Evolutionary conservation across 2,797 vertebrate genomes (phyloP), one percentile per base, ranked within the genome.

Genomic region (Neopelma chrysocephalum): DNA sequence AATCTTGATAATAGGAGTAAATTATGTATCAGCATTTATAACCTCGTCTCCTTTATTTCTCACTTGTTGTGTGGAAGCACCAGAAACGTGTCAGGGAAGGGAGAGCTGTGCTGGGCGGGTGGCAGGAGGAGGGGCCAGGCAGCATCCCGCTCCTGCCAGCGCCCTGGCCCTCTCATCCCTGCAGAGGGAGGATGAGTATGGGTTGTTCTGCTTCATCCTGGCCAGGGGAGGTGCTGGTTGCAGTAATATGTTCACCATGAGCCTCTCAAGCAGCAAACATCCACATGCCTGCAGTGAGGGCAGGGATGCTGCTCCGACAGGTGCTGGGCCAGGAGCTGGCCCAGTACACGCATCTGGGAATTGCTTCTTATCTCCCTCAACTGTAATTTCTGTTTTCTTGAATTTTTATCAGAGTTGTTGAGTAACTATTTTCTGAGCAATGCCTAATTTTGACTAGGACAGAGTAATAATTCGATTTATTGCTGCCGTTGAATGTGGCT

Each of bases 1-100:
- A 95, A 96, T 97, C 93, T 96, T 96, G 93, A 95, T 94, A 95
- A 96, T 95, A 92, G 93, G 83, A 96, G 96, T 96, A 96, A 97
- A 96, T 97, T 96, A 97, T 95, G 92, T 96, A 97, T 96, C 95
- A 95, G 87, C 45, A 0, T 85, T 96, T 95, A 89, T 87, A 96
- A 96, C 95, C 60, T 90, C 60, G 0, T 57, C 82, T 94, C 68
- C 84, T 94, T 92, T 61, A 61, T 96, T 96, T 91, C 84, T 89
- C 60, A 40, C 70, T 96, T 60, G 40, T 79, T 85, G 64, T 57
- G 38, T n/a, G 71, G 77, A 90, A 95, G 75, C 68, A 82, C 57
- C 91, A 90, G 50, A 57, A 82, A 12, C 20, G 47, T 84, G 0
- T 0, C 23, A 29, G 81, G 77, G 83, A 58, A 9, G n/a, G 53